These are phyloP conservation scores for Leptinotarsa tumamoca DNA, from an alignment of 2,888 invertebrate species.

Conservation along the genomic window DNA sequence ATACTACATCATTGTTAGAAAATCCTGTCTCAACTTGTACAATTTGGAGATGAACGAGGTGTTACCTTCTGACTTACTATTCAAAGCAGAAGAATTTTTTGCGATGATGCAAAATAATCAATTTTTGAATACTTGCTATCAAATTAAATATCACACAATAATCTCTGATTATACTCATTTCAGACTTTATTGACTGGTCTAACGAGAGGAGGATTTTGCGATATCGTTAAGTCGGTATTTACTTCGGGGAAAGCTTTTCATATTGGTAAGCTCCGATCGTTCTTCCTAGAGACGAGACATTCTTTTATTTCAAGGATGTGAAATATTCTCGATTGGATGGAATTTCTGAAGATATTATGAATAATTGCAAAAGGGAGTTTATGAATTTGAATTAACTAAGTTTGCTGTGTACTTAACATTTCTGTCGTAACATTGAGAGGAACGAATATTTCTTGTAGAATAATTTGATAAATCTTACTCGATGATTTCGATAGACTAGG, in stretches of 20 bases:
- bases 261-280: conserved; percentile 40
- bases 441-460: background rate
- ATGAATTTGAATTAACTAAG: conserved; percentile 35
- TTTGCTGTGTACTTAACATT: conserved; percentile 31
- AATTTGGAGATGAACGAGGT: too few relatives aligned
- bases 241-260: conserved; percentile 29
- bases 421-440: conserved; percentile 19
- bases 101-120: too few relatives aligned
- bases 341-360: conserved; percentile 43
- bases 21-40: too few relatives aligned
- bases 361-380: conserved; percentile 41
- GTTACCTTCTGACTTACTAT: too few relatives aligned
- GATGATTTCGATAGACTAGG: too few relatives aligned
- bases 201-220: background rate
- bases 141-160: background rate
- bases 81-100: too few relatives aligned
- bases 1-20: too few relatives aligned
- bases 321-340: conserved; percentile 37
- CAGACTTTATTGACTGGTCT: conserved; percentile 8
- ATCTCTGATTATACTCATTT: background rate
- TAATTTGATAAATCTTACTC: background rate
- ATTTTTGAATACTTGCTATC: too few relatives aligned
- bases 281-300: conserved; percentile 34
- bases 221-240: conserved; percentile 31
- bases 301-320: conserved; percentile 39